phyloP scores from a whole-genome alignment of 2,113 vertebrate species.

The Sprattus sprattus region DNA sequence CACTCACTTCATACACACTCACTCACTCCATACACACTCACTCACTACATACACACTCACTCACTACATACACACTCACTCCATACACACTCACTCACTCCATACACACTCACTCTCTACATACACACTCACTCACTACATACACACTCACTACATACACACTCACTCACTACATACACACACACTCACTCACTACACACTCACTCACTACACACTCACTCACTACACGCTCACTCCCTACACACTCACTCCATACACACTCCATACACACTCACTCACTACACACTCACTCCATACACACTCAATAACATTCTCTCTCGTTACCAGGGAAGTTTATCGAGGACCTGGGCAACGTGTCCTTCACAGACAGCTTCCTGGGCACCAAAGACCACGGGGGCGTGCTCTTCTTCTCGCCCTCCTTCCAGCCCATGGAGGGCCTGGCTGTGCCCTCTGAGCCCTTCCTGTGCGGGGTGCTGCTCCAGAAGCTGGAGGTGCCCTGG shows the following conservation, averaged over 20 bases:
- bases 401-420: constrained; percentile 85
- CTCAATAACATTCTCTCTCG: not conserved
- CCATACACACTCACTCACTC: too few relatives aligned
- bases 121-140: too few relatives aligned
- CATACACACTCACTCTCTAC: too few relatives aligned
- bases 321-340: constrained; percentile 82
- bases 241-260: too few relatives aligned
- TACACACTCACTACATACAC: not conserved
- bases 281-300: too few relatives aligned
- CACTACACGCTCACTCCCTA: too few relatives aligned
- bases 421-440: constrained; percentile 80
- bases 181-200: too few relatives aligned
- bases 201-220: too few relatives aligned
- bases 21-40: too few relatives aligned
- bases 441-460: constrained; percentile 80
- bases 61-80: too few relatives aligned
- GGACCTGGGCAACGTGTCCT: constrained; percentile 86
- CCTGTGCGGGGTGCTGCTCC: constrained; percentile 87
- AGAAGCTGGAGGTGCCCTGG: constrained; percentile 93
- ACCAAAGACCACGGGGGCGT: constrained; percentile 90
- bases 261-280: not conserved
- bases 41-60: not conserved
- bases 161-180: not conserved
- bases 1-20: too few relatives aligned
- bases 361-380: constrained; percentile 84